phyloP scores from a whole-genome alignment of 2,888 invertebrate species.

The Agrotis exclamationis region DNA sequence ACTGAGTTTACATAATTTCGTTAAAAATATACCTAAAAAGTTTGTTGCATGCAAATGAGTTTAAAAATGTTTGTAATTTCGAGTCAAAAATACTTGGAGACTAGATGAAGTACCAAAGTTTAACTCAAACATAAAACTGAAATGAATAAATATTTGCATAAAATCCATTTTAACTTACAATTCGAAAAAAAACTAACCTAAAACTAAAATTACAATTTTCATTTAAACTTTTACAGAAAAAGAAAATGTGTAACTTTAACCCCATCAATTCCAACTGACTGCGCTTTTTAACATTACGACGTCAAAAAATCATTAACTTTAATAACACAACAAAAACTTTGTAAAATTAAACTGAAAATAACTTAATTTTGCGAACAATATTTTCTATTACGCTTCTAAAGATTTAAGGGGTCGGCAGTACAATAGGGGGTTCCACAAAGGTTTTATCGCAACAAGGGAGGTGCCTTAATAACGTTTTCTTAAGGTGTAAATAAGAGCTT shows the following conservation, averaged over 20 bases:
- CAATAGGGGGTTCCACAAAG: slow-evolving; percentile 62
- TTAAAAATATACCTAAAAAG: slow-evolving; percentile 12
- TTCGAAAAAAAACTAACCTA: neutral
- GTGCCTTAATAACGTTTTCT: slow-evolving; percentile 61
- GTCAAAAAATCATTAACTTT: slow-evolving; percentile 58
- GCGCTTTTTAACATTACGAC: slow-evolving; percentile 33
- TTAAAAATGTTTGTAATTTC: slow-evolving; percentile 24
- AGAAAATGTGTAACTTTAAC: slow-evolving; percentile 3
- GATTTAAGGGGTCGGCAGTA: slow-evolving; percentile 63
- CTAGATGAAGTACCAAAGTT: slow-evolving; percentile 41
- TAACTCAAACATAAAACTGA: slow-evolving; percentile 37
- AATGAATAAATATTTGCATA: slow-evolving; percentile 45
- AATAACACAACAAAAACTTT: slow-evolving; percentile 57
- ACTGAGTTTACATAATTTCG: neutral
- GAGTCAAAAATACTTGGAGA: slow-evolving; percentile 36
- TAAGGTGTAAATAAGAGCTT: slow-evolving; percentile 68
- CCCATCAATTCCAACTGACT: slow-evolving; percentile 14
- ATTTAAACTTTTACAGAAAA: neutral
- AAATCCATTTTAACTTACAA: slow-evolving; percentile 1
- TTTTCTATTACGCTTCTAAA: slow-evolving; percentile 69
- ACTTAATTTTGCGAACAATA: slow-evolving; percentile 69
- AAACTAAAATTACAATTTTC: slow-evolving; percentile 6
- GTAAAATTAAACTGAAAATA: slow-evolving; percentile 57
- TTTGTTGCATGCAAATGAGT: slow-evolving; percentile 33
- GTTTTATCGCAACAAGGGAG: slow-evolving; percentile 63